Evolutionary conservation across 1,140 invertebrate species (phyloP).

Genomic region (Ostrea denselamellosa): DNA sequence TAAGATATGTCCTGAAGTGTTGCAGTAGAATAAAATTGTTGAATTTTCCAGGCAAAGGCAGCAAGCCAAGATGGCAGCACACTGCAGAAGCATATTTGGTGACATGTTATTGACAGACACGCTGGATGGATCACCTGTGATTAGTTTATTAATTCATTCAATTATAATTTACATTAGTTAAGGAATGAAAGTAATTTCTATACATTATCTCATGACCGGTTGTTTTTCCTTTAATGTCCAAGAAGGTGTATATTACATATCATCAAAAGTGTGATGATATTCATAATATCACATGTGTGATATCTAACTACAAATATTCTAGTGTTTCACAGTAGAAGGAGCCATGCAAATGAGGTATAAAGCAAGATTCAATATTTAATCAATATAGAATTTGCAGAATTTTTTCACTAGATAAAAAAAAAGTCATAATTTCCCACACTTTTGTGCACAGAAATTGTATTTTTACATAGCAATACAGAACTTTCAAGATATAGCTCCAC

Average conservation of each 20-base stretch:
- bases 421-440: background rate
- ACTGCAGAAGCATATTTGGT: conserved; percentile 96
- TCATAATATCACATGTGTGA: no score
- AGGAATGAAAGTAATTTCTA: no score
- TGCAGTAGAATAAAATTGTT: background rate
- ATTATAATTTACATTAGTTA: no score
- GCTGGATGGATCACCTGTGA: conserved; percentile 73
- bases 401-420: background rate
- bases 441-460: conserved; percentile 15
- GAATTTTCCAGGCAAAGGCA: conserved; percentile 87
- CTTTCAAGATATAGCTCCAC: no score
- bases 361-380: background rate
- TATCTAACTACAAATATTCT: no score
- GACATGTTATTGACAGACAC: conserved; percentile 84
- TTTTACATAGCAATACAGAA: background rate
- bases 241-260: no score
- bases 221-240: no score
- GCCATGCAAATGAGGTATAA: background rate
- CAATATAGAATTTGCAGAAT: no score
- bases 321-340: background rate
- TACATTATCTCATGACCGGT: no score
- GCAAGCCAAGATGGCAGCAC: conserved; percentile 98
- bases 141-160: conserved; percentile 40
- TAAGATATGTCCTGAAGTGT: no score
- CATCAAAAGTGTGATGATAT: no score